These are phyloP conservation scores for Eilema griseolum DNA, from an alignment of 2,888 invertebrate species.

Conservation along the genomic window DNA sequence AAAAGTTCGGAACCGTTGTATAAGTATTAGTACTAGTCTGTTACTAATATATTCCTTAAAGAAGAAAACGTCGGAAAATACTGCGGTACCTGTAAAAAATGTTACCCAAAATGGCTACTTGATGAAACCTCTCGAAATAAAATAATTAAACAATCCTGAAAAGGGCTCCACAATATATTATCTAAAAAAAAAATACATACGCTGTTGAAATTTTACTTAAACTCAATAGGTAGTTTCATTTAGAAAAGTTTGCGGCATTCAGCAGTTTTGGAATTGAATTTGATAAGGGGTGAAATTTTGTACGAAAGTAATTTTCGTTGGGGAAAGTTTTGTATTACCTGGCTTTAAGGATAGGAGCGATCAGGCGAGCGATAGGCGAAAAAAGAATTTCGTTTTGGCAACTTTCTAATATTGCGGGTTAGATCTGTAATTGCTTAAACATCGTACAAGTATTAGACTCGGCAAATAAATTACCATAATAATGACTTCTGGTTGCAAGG, in stretches of 20 bases:
- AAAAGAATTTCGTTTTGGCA: slow-evolving; percentile 49
- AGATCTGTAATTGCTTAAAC: slow-evolving; percentile 13
- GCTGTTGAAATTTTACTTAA: slow-evolving; percentile 48
- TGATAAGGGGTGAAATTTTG: slow-evolving; percentile 69
- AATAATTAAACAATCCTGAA: neutral
- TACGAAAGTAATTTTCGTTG: slow-evolving; percentile 64
- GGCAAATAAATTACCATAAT: neutral
- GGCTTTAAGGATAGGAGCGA: slow-evolving; percentile 60
- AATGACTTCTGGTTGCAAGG: neutral
- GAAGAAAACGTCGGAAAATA: no score
- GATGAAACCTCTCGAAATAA: neutral
- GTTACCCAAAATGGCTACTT: neutral
- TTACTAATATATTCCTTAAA: no score
- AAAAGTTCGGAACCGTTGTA: no score
- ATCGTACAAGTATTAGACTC: slow-evolving; percentile 1
- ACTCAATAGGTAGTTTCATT: slow-evolving; percentile 58
- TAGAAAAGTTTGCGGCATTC: slow-evolving; percentile 60
- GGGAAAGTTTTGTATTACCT: slow-evolving; percentile 62
- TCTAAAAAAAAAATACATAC: slow-evolving; percentile 31
- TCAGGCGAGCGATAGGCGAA: slow-evolving; percentile 57
- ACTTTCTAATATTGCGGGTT: slow-evolving; percentile 35
- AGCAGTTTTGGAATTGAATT: slow-evolving; percentile 66
- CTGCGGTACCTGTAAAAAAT: no score
- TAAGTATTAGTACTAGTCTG: no score
- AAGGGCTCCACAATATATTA: neutral